Evolutionary conservation across 1,140 invertebrate genomes (phyloP).

Genomic region (Palaemon carinicauda): DNA sequence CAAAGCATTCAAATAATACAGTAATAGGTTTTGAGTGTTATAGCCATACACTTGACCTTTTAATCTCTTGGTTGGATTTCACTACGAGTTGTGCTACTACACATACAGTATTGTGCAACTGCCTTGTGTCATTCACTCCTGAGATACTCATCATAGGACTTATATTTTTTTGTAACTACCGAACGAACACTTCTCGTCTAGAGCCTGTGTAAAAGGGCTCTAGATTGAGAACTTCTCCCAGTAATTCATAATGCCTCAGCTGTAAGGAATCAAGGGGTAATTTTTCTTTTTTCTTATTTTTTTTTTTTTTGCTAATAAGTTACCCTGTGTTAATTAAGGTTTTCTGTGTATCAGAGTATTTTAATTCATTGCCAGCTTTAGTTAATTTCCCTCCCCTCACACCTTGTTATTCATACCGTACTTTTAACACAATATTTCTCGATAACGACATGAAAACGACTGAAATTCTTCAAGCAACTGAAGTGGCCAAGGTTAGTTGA

Average conservation of each 20-base stretch:
- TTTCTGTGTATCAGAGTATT: not conserved
- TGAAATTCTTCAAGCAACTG: conserved; percentile 28
- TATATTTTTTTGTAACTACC: not conserved
- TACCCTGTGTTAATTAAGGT: not conserved
- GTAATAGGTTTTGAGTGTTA: too few species aligned
- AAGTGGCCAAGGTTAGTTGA: conserved; percentile 37
- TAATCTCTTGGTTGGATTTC: not conserved
- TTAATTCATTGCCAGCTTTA: not conserved
- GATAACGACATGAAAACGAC: conserved; percentile 48
- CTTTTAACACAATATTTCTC: not conserved
- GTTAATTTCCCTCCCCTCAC: not conserved
- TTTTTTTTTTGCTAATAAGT: conserved; percentile 11
- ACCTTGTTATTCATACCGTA: not conserved
- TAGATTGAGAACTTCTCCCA: conserved; percentile 51
- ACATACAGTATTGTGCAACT: not conserved
- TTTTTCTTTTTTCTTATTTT: conserved; percentile 38
- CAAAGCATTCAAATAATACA: too few species aligned
- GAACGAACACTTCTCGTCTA: conserved; percentile 45
- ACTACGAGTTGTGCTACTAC: not conserved
- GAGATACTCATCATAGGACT: not conserved
- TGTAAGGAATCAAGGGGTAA: conserved; percentile 34
- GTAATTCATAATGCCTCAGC: conserved; percentile 21
- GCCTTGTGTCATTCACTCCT: not conserved
- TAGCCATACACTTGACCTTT: too few species aligned
- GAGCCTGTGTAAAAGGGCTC: conserved; percentile 45